Evolutionary conservation across 2,113 vertebrate species (phyloP), one percentile per base, ranked within the genome.

Genomic region (Dipodomys spectabilis): DNA sequence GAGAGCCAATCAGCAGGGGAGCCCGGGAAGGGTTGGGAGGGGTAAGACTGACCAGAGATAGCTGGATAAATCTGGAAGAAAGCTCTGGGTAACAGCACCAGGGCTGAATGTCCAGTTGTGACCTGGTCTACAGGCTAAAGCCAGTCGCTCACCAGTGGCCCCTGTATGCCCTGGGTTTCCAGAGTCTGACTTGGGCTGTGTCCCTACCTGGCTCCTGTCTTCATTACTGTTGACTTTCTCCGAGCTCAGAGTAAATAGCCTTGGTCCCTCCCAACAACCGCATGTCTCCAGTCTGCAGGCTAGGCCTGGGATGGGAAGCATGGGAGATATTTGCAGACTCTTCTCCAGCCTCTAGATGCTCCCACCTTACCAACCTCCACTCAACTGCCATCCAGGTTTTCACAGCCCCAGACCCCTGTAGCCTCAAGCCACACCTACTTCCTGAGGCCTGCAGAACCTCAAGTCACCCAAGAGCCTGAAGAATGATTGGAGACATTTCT

Each of bases 231-330:
- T 86, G 77, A 94, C 92, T 91, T 93, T 90, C 93, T 82, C 82
- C 95, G 90, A 93, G 92, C 93, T 93, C 90, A 92, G 89, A 95
- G 92, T 67, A 94, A 96, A 95, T 25, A 95, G 81, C 13, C 49
- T 13, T 7, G 0, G 81, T 53, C 93, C 65, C 88, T 90, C 90
- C 90, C 92, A 67, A 8, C 13, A 16, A 75, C 3, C 44, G 78
- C 93, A 91, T 67, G 78, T 91, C 71, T 92, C 87, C 35, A 67
- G 86, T 45, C 65, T 28, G 69, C 30, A 60, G 77, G 39, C 67
- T 23, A 32, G 27, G 85, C 73, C 6, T 1, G 78, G 20, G 79
- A 67, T 57, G 53, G 53, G 53, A 45, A 45, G 4, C 6, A 64
- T 49, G 16, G 6, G 49, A 67, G 44, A 77, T 3, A 2, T 67